These are phyloP conservation scores for Heterodera filipjevi DNA, from an alignment of 2,888 invertebrate species.

Conservation along the genomic window DNA sequence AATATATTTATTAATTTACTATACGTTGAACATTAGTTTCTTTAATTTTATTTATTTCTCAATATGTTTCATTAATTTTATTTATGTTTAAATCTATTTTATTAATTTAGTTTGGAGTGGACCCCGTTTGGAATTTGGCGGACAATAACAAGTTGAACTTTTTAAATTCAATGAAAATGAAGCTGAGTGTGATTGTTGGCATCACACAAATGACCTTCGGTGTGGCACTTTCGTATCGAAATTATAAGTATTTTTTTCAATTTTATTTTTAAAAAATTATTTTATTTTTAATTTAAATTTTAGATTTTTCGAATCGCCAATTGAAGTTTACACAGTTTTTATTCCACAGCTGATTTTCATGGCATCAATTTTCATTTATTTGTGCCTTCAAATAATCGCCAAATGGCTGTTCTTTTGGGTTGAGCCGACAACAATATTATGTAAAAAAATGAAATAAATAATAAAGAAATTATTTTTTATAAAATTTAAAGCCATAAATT, in stretches of 20 bases:
- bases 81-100: too few relatives aligned
- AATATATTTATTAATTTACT: too few relatives aligned
- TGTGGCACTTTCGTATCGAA: constrained; percentile 58
- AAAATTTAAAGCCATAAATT: too few relatives aligned
- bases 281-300: not conserved
- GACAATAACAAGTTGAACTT: constrained; percentile 64
- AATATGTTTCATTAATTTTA: too few relatives aligned
- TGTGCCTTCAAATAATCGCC: constrained; percentile 76
- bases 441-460: constrained; percentile 35
- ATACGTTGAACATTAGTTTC: too few relatives aligned
- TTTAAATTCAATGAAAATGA: constrained; percentile 66
- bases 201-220: constrained; percentile 65
- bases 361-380: constrained; percentile 87
- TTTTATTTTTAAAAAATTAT: not conserved
- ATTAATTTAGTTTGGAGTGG: constrained; percentile 64
- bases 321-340: constrained; percentile 87
- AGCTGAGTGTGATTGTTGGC: constrained; percentile 61
- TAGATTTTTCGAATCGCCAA: constrained; percentile 69
- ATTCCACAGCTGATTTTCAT: constrained; percentile 92
- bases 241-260: constrained; percentile 49
- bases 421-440: constrained; percentile 47
- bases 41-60: too few relatives aligned
- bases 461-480: not conserved
- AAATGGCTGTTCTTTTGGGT: constrained; percentile 69
- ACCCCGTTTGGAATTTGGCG: constrained; percentile 67